Base-by-base conservation (phyloP, 1,140 invertebrate genomes). In the Lethocerus indicus region DNA sequence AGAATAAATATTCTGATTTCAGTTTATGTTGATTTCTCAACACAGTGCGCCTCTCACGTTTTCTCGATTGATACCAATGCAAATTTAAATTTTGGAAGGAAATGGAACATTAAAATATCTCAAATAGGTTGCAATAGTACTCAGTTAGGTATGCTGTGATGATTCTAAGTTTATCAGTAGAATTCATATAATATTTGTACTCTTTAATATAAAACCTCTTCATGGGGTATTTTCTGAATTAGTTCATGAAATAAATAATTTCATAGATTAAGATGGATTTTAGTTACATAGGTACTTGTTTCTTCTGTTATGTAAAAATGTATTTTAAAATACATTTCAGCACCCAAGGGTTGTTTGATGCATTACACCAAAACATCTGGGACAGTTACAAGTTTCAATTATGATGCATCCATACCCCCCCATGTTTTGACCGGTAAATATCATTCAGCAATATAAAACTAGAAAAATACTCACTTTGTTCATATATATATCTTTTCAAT, bases 261-360 rank as follows among this genome's bases (percentile, higher is more conserved):
- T 13, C 2, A 42, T 25, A 20, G n/a, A n/a, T n/a, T n/a, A n/a
- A n/a, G n/a, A n/a, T n/a, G n/a, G n/a, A n/a, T n/a, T n/a, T n/a
- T n/a, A n/a, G n/a, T n/a, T n/a, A n/a, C n/a, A n/a, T n/a, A n/a
- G n/a, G n/a, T n/a, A n/a, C n/a, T n/a, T n/a, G n/a, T n/a, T n/a
- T n/a, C n/a, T n/a, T n/a, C n/a, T n/a, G n/a, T n/a, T n/a, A n/a
- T n/a, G n/a, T n/a, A n/a, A n/a, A n/a, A n/a, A n/a, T n/a, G n/a
- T n/a, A n/a, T n/a, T n/a, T n/a, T n/a, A n/a, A n/a, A n/a, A 20
- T 40, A 16, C 6, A 1, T 49, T 66, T 44, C 57, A 81, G 83
- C 83, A 3, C 83, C 83, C 3, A 71, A 73, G 37, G 83, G 83
- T 25, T 88, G 86, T 62, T 67, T 87, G 3, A 82, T 85, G 67